Base-by-base conservation (phyloP, 2,888 invertebrate species). In the Phengaris arion region DNA sequence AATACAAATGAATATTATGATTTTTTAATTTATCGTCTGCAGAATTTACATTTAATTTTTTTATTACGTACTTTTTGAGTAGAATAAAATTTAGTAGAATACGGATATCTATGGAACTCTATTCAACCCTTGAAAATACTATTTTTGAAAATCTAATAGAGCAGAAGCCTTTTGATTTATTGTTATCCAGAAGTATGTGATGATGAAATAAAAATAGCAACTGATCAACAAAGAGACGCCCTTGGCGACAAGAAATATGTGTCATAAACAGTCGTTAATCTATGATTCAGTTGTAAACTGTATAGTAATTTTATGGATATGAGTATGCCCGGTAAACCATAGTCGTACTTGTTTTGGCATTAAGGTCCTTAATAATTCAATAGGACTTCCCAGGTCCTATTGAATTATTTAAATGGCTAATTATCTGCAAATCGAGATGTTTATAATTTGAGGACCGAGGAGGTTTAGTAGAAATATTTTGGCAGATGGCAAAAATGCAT, bases 161-260 rank as follows among this genome's bases (percentile, higher is more conserved):
- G 22, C 22, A 4, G 8, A 59, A n/a, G 22, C 22, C 10, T 1
- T 22, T 0, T 8, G 8, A 64, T 64, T 10, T 64, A 4, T 64
- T 64, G 59, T 10, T 64, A 10, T 35, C 59, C 10, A 64, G 59
- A 64, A 64, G 59, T 64, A 64, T 64, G 35, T 13, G 35, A 6
- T 13, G 35, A 64, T 64, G 35, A 64, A 64, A 64, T 64, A 64
- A 64, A 64, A 64, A 64, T 64, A 64, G 64, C 35, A 45, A 64
- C 12, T 64, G 64, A 64, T 64, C 35, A 64, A 64, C 64, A 64
- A 64, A 45, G 35, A 6, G 35, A 64, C 35, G 64, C 12, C 64
- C 64, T 64, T 64, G 64, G 64, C 64, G 64, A 64, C 64, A 64
- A 64, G 64, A 64, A 64, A 64, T 64, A 64, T 64, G 64, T 64